Conservation (phyloP, 2,888 invertebrate genomes). For the Gonocerus acuteangulatus region DNA sequence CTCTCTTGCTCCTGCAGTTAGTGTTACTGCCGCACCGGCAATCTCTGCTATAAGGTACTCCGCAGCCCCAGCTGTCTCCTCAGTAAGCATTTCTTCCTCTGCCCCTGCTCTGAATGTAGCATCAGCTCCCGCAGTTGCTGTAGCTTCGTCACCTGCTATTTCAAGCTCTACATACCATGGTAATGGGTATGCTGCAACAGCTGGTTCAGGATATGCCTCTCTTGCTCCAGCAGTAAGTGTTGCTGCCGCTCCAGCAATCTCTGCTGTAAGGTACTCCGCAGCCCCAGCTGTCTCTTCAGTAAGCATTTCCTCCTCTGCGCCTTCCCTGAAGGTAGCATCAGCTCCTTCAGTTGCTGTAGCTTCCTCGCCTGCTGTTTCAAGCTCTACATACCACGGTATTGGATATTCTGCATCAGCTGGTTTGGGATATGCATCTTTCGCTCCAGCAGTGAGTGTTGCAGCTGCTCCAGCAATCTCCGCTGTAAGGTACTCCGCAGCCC, state of each 20-base stretch:
- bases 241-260: constrained; percentile 27
- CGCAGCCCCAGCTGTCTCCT: constrained; percentile 18
- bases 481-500: constrained; percentile 18
- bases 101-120: constrained; percentile 7
- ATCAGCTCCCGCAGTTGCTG: constrained; percentile 19
- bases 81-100: constrained; percentile 20
- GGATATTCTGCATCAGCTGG: constrained; percentile 27
- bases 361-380: constrained; percentile 23
- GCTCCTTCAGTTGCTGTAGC: constrained; percentile 35
- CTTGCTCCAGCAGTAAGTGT: constrained; percentile 27
- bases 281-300: constrained; percentile 30
- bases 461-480: constrained; percentile 29
- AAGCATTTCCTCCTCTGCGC: constrained; percentile 25
- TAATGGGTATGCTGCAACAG: constrained; percentile 17
- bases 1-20: constrained; percentile 25
- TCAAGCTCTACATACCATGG: constrained; percentile 29
- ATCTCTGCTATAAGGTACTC: constrained; percentile 20
- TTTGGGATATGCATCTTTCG: constrained; percentile 41
- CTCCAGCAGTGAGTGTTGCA: constrained; percentile 24
- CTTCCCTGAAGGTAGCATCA: constrained; percentile 20
- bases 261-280: constrained; percentile 18
- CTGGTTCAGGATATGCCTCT: constrained; percentile 42
- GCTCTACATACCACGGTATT: constrained; percentile 25
- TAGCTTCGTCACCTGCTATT: constrained; percentile 31
- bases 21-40: constrained; percentile 30